Evolutionary conservation across 2,888 invertebrate species (phyloP).

Genomic region (Balanococcus diminutus): DNA sequence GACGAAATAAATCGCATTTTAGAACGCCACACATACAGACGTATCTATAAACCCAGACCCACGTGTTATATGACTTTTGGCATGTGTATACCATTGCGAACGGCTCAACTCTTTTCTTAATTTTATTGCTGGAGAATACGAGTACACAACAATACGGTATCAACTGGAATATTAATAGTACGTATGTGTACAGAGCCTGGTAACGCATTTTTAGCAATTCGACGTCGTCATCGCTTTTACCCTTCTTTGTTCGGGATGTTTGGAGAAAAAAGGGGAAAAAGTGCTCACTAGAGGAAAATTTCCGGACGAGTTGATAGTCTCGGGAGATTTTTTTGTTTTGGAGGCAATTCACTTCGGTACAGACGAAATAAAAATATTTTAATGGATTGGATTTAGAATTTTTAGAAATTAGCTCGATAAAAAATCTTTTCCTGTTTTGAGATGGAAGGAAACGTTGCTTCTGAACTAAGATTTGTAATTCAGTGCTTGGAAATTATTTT

Average conservation of each 20-base stretch:
- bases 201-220: not conserved
- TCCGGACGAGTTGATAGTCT: not conserved
- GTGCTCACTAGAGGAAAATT: not conserved
- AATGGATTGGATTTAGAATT: not conserved
- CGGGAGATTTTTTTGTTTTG: not conserved
- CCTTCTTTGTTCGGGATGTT: not conserved
- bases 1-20: not conserved
- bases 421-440: not conserved
- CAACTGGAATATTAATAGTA: not conserved
- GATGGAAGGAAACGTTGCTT: too few relatives aligned
- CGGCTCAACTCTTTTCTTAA: not conserved
- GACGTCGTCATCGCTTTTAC: not conserved
- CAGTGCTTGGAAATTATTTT: too few relatives aligned
- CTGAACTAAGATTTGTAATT: too few relatives aligned
- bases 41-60: not conserved
- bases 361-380: not conserved
- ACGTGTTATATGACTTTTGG: constrained; percentile 1
- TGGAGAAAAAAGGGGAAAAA: not conserved
- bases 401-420: not conserved
- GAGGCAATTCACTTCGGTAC: not conserved
- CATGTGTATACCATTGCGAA: not conserved
- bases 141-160: not conserved
- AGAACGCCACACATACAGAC: not conserved
- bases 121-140: not conserved
- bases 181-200: not conserved